These are phyloP conservation scores for Trisateles emortualis DNA, from an alignment of 2,888 invertebrate species.

Conservation along the genomic window DNA sequence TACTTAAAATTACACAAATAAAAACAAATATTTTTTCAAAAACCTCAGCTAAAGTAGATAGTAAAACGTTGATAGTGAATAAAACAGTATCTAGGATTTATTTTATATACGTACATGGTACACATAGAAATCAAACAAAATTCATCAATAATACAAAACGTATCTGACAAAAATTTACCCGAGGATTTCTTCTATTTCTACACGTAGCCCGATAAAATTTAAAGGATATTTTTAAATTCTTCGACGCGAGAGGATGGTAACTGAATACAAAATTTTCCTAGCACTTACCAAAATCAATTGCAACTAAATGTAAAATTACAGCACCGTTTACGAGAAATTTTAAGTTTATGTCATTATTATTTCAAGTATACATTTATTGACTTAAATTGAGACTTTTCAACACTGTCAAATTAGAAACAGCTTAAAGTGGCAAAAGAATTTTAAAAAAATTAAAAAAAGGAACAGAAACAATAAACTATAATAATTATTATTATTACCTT, in stretches of 20 bases:
- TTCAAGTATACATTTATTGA: neutral
- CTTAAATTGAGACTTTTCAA: neutral
- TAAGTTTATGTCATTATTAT: neutral
- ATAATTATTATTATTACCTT: too few relatives aligned
- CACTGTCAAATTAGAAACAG: too few relatives aligned
- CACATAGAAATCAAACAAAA: neutral
- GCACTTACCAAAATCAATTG: slow-evolving; percentile 49
- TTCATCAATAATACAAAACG: slow-evolving; percentile 4
- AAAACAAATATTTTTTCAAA: too few relatives aligned
- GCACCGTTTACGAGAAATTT: neutral
- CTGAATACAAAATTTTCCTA: slow-evolving; percentile 52
- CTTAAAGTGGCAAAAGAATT: too few relatives aligned
- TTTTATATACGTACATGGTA: too few relatives aligned
- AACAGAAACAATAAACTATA: too few relatives aligned
- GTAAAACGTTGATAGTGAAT: too few relatives aligned
- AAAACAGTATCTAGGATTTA: too few relatives aligned
- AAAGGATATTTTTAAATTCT: slow-evolving; percentile 49
- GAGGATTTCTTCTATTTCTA: slow-evolving; percentile 25
- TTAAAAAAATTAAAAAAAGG: too few relatives aligned
- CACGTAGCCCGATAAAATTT: slow-evolving; percentile 25
- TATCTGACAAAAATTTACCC: slow-evolving; percentile 20
- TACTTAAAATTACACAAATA: too few relatives aligned
- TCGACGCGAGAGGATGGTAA: slow-evolving; percentile 36
- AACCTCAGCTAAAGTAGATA: too few relatives aligned
- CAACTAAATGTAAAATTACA: slow-evolving; percentile 23